Percentiles rank a stretch among this genome's conserved stretches.
phyloP scores from a whole-genome alignment of 2,113 vertebrate genomes.

The Mionectes macconnelli region DNA sequence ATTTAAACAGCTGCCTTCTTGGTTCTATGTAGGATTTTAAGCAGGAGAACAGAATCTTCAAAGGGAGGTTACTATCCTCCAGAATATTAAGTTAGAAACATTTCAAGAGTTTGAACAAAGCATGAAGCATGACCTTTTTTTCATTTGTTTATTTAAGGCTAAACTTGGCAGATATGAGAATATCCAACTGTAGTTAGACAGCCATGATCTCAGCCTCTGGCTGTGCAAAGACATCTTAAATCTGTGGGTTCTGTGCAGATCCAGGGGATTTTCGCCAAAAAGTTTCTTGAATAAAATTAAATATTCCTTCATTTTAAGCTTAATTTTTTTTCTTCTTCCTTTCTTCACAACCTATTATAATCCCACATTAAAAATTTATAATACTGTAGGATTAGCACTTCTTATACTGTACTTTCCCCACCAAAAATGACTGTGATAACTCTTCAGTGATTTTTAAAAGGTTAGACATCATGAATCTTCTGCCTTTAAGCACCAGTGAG shows the following conservation, averaged over 20 bases:
- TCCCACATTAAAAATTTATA: background rate
- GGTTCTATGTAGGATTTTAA: background rate
- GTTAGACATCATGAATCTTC: background rate
- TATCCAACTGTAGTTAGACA: constrained; percentile 58
- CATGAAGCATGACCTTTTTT: constrained; percentile 27
- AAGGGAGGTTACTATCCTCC: constrained; percentile 9
- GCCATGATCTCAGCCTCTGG: constrained; percentile 65
- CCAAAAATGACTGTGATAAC: background rate
- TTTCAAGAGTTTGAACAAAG: constrained; percentile 41
- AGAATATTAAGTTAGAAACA: constrained; percentile 29
- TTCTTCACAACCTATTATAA: background rate
- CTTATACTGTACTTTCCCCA: background rate
- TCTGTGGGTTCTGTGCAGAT: constrained; percentile 52
- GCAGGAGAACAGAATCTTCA: background rate
- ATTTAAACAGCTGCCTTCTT: background rate
- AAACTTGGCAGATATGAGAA: constrained; percentile 58
- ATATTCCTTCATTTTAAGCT: constrained; percentile 20
- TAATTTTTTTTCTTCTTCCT: background rate
- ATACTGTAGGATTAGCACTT: background rate
- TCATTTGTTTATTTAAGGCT: constrained; percentile 65
- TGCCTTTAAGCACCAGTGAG: background rate
- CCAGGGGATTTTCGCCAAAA: constrained; percentile 56
- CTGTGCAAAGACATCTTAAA: constrained; percentile 59
- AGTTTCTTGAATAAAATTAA: constrained; percentile 45
- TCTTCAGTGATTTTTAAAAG: background rate